Base-by-base conservation (phyloP, 2,888 invertebrate genomes). In the Agrenia bidenticulata region DNA sequence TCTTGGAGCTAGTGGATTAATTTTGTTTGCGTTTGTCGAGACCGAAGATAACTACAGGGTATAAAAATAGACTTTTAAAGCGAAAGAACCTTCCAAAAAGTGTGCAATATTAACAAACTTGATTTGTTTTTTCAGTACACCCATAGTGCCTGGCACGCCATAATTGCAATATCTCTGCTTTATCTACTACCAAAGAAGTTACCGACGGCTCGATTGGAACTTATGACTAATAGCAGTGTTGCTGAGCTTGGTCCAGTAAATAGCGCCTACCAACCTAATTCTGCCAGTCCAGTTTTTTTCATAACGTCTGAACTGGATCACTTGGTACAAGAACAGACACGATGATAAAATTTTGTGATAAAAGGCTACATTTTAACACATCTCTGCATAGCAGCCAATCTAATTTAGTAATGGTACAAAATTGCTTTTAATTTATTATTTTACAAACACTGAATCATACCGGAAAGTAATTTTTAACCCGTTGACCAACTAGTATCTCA, bases 141-240 rank as follows among this genome's bases (percentile, higher is more conserved):
- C 19, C 86, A 86, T 78, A 85, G 85, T 77, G 80, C 81, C 21
- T 86, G 86, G 86, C 85, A 86, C 76, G 82, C 83, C 45, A 80
- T 83, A 55, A 85, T 85, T 78, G 84, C 85, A 2, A 73, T 83
- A 49, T 84, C 83, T 11, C 79, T 86, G 42, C 78, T 85, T 59
- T 85, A 85, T 77, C 78, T 86, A 21, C 79, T 86, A 37, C 86
- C 85, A 41, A 69, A 77, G 62, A 56, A 61, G 15, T 17, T 49
- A n/a, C 45, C 63, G 21, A 13, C n/a, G 37, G 51, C 45, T 45
- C 56, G 39, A 37, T 5, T 37, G 19, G 24, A 9, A 2, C n/a
- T 17, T 21, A 21, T 27, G 32, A 55, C 49, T 13, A 63, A 53
- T 49, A 53, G 59, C 21, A 56, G 57, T 27, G 63, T 66, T 17